Base-by-base conservation (phyloP, 2,888 invertebrate genomes). In the Anarsia innoxiella region DNA sequence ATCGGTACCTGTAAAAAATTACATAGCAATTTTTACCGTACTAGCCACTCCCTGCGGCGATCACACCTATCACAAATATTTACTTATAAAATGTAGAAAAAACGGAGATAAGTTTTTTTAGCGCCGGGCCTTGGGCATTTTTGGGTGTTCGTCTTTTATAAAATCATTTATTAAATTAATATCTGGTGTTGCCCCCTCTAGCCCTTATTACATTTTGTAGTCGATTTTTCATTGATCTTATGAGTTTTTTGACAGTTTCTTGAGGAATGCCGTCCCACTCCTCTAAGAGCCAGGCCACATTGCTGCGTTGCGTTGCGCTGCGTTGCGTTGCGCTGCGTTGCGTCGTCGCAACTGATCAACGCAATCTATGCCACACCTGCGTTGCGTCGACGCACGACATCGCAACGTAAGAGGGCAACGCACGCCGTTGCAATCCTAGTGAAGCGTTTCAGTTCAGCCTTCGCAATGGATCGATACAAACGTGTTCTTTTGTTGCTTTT, bases 331-430 rank as follows among this genome's bases (percentile, higher is more conserved):
- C n/a, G n/a, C n/a, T n/a, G n/a, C n/a, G n/a, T n/a, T n/a, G 37
- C 37, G 37, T 37, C 37, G 27, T 37, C 36, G 36, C 31, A 38
- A 38, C 32, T 28, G 38, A 36, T n/a, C 35, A 41, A 23, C 38
- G 38, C 32, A 36, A 31, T 36, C 36, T 41, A 41, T 37, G 41
- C 41, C 38, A 35, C 41, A 36, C 32, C 41, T 38, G 41, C 32
- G 38, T 38, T 41, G 36, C 38, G 31, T 16, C 16, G 41, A 41
- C 37, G 38, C 36, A 25, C 41, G 41, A 14, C 15, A 27, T 31
- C 41, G 36, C 41, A 41, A 25, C 36, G 25, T 25, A 26, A 32
- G 25, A 37, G 23, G 29, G 14, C 10, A n/a, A 25, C 13, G 16
- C 34, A 13, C 13, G 26, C 14, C 26, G 26, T 6, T n/a, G 26